Evolutionary conservation across 1,140 invertebrate species (phyloP).

Genomic region (Centruroides vittatus): DNA sequence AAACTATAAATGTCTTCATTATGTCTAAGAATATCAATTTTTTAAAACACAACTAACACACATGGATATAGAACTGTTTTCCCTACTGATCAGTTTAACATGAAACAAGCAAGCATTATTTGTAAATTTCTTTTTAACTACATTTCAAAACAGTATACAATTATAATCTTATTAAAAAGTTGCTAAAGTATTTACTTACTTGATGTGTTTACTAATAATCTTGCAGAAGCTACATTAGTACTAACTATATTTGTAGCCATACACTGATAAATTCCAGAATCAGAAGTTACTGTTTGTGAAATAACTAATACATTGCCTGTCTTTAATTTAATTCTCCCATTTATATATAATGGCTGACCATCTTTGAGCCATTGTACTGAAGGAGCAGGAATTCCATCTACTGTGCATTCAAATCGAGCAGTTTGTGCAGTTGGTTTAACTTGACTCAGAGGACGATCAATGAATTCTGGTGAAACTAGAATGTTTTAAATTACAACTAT

Average conservation of each 20-base stretch:
- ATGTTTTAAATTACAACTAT: no score
- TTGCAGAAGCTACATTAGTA: slow-evolving; percentile 41
- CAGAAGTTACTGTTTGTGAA: slow-evolving; percentile 45
- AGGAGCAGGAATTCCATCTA: slow-evolving; percentile 45
- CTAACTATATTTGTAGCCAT: slow-evolving; percentile 50
- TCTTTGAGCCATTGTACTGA: slow-evolving; percentile 49
- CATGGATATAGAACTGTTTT: no score
- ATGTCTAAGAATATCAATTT: no score
- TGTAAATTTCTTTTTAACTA: background rate
- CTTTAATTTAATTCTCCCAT: slow-evolving; percentile 39
- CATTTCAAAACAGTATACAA: background rate
- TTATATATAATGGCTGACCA: slow-evolving; percentile 20
- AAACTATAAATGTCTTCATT: no score
- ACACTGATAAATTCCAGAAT: slow-evolving; percentile 62
- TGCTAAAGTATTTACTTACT: slow-evolving; percentile 7
- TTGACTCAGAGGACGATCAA: slow-evolving; percentile 15
- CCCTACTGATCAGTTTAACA: no score
- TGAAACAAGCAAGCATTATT: no score
- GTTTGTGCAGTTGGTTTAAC: slow-evolving; percentile 48
- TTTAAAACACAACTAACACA: no score
- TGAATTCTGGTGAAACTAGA: no score
- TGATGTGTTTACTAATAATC: slow-evolving; percentile 22
- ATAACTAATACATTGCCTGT: slow-evolving; percentile 40
- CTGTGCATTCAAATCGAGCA: slow-evolving; percentile 51
- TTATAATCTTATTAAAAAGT: background rate